Conservation (phyloP, 2,888 invertebrate genomes). For the Hydropsyche betteni region DNA sequence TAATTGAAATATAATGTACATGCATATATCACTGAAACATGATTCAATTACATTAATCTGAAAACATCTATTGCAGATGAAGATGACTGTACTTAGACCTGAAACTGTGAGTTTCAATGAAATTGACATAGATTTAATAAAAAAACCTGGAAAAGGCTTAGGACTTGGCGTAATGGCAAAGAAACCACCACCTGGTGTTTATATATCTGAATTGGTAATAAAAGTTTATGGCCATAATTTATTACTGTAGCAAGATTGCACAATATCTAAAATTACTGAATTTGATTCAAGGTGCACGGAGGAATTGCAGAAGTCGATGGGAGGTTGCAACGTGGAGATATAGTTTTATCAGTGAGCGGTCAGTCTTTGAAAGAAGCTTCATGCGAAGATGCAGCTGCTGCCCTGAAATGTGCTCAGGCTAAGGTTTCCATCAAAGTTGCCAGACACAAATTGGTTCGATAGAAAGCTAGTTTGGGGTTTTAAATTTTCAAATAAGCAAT, state of each 20-base stretch:
- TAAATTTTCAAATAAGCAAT: conserved; percentile 35
- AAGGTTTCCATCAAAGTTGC: conserved; percentile 85
- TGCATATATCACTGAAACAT: conserved; percentile 15
- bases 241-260: background rate
- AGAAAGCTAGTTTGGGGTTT: conserved; percentile 47
- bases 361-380: conserved; percentile 79
- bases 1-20: background rate
- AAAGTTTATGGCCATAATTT: conserved; percentile 46
- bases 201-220: conserved; percentile 91
- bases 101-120: conserved; percentile 76
- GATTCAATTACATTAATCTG: background rate
- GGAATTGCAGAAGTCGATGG: conserved; percentile 89
- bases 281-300: conserved; percentile 76
- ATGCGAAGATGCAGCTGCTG: conserved; percentile 86
- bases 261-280: background rate
- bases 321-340: conserved; percentile 90
- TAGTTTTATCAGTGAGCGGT: conserved; percentile 88
- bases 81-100: conserved; percentile 82
- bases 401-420: conserved; percentile 87
- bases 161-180: conserved; percentile 87
- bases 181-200: conserved; percentile 83
- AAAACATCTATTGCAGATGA: conserved; percentile 68
- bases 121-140: conserved; percentile 83
- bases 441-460: conserved; percentile 78
- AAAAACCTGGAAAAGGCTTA: conserved; percentile 88